Percentiles rank a stretch among this genome's conserved stretches.
Conservation (phyloP, 1,140 invertebrate species). For the Ptiloglossa arizonensis region DNA sequence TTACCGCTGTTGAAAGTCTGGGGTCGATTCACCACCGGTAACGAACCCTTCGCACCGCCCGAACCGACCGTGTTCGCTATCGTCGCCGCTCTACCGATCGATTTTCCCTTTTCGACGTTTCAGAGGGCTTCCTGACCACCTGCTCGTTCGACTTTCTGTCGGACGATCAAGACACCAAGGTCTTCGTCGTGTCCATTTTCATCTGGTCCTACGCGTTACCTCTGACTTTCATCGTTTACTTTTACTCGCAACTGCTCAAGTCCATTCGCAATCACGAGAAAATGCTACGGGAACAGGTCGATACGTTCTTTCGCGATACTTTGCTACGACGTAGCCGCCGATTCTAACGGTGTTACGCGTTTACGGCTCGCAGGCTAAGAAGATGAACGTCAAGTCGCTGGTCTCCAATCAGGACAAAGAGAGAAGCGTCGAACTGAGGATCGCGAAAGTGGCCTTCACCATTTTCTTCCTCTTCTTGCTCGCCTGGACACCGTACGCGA, state of each 20-base stretch:
- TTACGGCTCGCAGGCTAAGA: conserved; percentile 84
- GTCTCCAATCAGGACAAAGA: conserved; percentile 86
- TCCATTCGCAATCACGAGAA: conserved; percentile 89
- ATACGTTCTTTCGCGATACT: not conserved
- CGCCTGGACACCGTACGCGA: conserved; percentile 89
- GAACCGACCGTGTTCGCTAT: too few species aligned
- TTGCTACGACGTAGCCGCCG: too few species aligned
- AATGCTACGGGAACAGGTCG: conserved; percentile 87
- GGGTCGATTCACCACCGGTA: conserved; percentile 87
- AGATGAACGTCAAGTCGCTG: conserved; percentile 91
- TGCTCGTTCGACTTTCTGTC: conserved; percentile 89
- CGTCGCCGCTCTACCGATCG: not conserved
- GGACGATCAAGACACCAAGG: conserved; percentile 86
- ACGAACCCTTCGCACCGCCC: not conserved
- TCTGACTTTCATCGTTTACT: conserved; percentile 85
- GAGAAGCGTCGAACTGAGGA: conserved; percentile 87
- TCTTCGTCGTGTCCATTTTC: conserved; percentile 87
- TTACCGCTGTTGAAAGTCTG: conserved; percentile 86
- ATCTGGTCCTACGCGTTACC: conserved; percentile 87
- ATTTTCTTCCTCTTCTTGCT: conserved; percentile 89
- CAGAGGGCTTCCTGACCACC: conserved; percentile 90
- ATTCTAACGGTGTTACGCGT: not conserved
- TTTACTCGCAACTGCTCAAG: conserved; percentile 87
- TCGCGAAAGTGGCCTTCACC: conserved; percentile 89
- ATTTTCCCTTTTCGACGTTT: conserved; percentile 53